Evolutionary conservation across 2,888 invertebrate species (phyloP).

Genomic region (Idaea aversata): DNA sequence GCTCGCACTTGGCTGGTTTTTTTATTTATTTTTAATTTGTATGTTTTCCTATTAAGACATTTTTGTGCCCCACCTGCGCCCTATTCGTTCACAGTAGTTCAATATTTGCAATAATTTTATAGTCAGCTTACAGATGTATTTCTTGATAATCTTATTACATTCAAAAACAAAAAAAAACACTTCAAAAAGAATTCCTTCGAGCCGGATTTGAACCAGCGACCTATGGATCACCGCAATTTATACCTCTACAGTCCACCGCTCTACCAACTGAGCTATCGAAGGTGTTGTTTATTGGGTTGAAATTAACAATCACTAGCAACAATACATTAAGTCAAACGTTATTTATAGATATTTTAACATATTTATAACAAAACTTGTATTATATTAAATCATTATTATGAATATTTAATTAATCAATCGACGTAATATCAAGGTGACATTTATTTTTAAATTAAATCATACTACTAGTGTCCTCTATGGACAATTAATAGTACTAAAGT

Average conservation of each 20-base stretch:
- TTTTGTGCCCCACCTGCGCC: no score
- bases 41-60: no score
- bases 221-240: slow-evolving; percentile 69
- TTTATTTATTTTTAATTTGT: no score
- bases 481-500: slow-evolving; percentile 2
- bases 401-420: not conserved
- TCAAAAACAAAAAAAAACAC: slow-evolving; percentile 16
- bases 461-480: slow-evolving; percentile 10
- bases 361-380: not conserved
- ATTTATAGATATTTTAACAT: not conserved
- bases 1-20: no score
- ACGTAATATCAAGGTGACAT: not conserved
- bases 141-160: not conserved
- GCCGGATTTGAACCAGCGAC: slow-evolving; percentile 83
- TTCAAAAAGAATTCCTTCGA: slow-evolving; percentile 68
- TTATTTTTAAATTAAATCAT: not conserved
- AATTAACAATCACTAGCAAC: slow-evolving; percentile 17
- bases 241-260: slow-evolving; percentile 78
- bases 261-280: slow-evolving; percentile 82
- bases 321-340: not conserved
- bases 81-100: no score
- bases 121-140: not conserved
- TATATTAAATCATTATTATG: not conserved
- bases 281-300: slow-evolving; percentile 22
- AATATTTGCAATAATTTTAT: not conserved